These are phyloP conservation scores for Acleris cristana DNA, from an alignment of 2,888 invertebrate species.

Conservation along the genomic window DNA sequence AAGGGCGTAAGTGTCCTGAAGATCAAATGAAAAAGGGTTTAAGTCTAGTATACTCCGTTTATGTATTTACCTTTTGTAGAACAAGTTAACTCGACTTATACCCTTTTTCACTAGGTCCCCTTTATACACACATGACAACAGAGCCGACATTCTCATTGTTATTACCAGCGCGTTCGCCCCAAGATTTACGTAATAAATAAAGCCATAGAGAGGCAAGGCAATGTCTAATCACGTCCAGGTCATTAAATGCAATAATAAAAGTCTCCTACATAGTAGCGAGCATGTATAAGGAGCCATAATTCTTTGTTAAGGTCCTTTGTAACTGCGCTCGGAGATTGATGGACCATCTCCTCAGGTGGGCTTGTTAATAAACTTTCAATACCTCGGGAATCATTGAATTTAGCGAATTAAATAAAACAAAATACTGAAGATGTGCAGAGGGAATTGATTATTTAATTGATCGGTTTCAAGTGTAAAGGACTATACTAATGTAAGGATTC, in stretches of 20 bases:
- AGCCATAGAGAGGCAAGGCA: slow-evolving; percentile 67
- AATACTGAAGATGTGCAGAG: too few relatives aligned
- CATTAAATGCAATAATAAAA: slow-evolving; percentile 77
- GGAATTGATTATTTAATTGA: too few relatives aligned
- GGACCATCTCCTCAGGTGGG: slow-evolving; percentile 77
- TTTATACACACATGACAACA: slow-evolving; percentile 5
- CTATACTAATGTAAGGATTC: too few relatives aligned
- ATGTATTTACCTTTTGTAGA: too few relatives aligned
- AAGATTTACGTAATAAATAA: slow-evolving; percentile 77
- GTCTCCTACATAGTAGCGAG: slow-evolving; percentile 78
- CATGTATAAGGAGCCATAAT: slow-evolving; percentile 75
- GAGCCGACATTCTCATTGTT: slow-evolving; percentile 30
- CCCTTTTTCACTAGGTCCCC: too few relatives aligned
- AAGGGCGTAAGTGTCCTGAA: too few relatives aligned
- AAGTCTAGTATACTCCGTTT: too few relatives aligned
- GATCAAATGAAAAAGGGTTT: too few relatives aligned
- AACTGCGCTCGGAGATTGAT: slow-evolving; percentile 74
- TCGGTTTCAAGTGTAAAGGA: too few relatives aligned
- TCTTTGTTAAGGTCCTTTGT: slow-evolving; percentile 77
- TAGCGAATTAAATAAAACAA: slow-evolving; percentile 47
- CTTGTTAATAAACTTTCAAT: slow-evolving; percentile 73
- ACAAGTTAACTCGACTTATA: too few relatives aligned
- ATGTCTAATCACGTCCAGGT: slow-evolving; percentile 75
- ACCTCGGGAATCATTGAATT: slow-evolving; percentile 56
- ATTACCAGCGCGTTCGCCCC: slow-evolving; percentile 41